phyloP scores from a whole-genome alignment of 2,113 vertebrate species.

The Arizona elegans region DNA sequence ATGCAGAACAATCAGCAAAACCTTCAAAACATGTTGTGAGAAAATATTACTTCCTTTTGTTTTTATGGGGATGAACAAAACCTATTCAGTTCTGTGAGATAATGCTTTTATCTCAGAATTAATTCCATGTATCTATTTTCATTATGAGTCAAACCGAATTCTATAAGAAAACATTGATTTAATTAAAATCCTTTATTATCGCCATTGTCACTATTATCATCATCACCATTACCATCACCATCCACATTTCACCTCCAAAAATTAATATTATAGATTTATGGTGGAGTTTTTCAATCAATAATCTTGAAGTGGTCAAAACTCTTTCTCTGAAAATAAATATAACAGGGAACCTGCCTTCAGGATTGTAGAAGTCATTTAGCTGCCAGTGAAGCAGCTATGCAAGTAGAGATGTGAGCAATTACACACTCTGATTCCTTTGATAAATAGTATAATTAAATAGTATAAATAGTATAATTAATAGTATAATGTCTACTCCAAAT shows the following conservation, averaged over 20 bases:
- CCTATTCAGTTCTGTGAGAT: constrained; percentile 44
- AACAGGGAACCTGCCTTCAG: neutral
- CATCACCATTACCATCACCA: neutral
- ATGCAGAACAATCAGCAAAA: constrained; percentile 20
- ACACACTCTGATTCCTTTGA: neutral
- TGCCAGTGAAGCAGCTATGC: neutral
- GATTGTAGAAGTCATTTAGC: neutral
- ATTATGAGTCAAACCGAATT: constrained; percentile 62
- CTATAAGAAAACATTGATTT: constrained; percentile 31
- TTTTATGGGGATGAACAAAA: constrained; percentile 57
- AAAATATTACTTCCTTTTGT: neutral
- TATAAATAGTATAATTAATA: neutral
- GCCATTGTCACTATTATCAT: neutral
- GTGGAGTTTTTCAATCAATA: neutral
- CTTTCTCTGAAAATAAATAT: neutral
- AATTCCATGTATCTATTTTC: constrained; percentile 58
- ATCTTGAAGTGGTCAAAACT: neutral
- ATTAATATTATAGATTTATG: neutral
- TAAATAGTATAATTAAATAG: neutral
- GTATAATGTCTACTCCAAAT: neutral
- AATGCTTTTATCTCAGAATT: constrained; percentile 50
- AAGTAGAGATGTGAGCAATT: neutral
- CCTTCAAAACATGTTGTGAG: constrained; percentile 30
- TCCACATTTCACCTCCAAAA: constrained; percentile 3
- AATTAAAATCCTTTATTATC: neutral